These are phyloP conservation scores for Terrapene triunguis DNA, from an alignment of 2,113 vertebrate genomes.

Conservation along the genomic window DNA sequence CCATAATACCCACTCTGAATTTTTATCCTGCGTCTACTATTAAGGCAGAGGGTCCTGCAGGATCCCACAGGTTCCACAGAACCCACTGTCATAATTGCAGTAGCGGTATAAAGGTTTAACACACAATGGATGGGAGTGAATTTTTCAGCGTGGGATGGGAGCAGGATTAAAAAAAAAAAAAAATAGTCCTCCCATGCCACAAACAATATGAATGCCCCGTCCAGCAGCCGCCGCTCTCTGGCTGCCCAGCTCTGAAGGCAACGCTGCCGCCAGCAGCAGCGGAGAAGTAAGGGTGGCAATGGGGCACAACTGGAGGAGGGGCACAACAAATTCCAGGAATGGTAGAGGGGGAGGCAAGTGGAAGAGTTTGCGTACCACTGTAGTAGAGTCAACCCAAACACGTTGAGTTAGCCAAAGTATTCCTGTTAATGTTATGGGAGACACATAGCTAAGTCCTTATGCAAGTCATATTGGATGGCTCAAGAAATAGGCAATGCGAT, in stretches of 20 bases:
- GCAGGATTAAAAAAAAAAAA: neutral
- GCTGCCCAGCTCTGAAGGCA: neutral
- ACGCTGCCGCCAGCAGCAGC: too few relatives aligned
- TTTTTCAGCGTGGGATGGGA: neutral
- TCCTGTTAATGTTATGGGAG: neutral
- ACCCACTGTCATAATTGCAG: too few relatives aligned
- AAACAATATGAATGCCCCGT: neutral
- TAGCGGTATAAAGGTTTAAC: neutral
- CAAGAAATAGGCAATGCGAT: neutral
- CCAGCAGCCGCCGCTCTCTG: neutral
- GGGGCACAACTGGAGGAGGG: neutral
- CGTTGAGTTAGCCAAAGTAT: neutral
- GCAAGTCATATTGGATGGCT: accelerated
- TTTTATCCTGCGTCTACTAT: neutral
- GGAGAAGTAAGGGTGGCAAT: neutral
- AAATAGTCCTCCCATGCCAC: neutral
- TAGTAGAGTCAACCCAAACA: neutral
- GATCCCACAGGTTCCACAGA: too few relatives aligned
- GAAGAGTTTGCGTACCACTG: neutral
- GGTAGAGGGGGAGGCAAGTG: neutral
- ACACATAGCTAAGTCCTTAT: neutral
- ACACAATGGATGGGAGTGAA: neutral
- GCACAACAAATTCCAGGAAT: neutral
- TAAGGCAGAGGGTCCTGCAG: neutral
- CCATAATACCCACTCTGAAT: neutral